Conservation (phyloP, 2,888 invertebrate species). For the Agonopterix alstromeriana region DNA sequence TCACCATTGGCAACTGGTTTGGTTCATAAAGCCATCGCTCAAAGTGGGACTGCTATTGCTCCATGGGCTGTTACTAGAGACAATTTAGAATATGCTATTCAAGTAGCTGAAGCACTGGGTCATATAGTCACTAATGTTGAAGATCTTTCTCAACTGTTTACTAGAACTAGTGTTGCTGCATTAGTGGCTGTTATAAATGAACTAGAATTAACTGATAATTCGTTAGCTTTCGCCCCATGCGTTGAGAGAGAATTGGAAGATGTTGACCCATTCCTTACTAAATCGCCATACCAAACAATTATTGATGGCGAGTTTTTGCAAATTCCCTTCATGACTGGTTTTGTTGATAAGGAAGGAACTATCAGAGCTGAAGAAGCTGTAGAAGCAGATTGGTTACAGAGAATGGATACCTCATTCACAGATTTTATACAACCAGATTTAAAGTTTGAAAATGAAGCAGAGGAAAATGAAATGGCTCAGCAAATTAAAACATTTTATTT, state of each 20-base stretch:
- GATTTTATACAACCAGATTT: slow-evolving; percentile 57
- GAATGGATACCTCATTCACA: slow-evolving; percentile 46
- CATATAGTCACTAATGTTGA: slow-evolving; percentile 38
- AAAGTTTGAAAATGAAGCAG: slow-evolving; percentile 29
- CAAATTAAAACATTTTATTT: slow-evolving; percentile 46
- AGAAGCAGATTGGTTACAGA: slow-evolving; percentile 41
- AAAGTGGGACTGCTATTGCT: slow-evolving; percentile 60
- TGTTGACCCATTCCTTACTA: slow-evolving; percentile 37
- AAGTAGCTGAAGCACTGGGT: slow-evolving; percentile 54
- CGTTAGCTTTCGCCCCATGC: slow-evolving; percentile 61
- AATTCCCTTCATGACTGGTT: slow-evolving; percentile 56
- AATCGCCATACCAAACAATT: slow-evolving; percentile 46
- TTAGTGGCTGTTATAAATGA: slow-evolving; percentile 58
- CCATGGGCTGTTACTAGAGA: slow-evolving; percentile 65
- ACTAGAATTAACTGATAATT: slow-evolving; percentile 52
- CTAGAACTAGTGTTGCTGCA: slow-evolving; percentile 42
- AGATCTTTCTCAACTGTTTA: slow-evolving; percentile 42
- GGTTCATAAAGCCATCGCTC: slow-evolving; percentile 52
- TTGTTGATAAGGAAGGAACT: slow-evolving; percentile 60
- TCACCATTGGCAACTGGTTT: slow-evolving; percentile 48
- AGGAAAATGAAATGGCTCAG: slow-evolving; percentile 26
- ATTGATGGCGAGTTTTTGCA: slow-evolving; percentile 32
- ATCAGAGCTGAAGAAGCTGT: slow-evolving; percentile 45
- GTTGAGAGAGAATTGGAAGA: slow-evolving; percentile 41
- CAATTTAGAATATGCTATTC: slow-evolving; percentile 46